Evolutionary conservation across 2,888 invertebrate species (phyloP).

Genomic region (Melanargia galathea): DNA sequence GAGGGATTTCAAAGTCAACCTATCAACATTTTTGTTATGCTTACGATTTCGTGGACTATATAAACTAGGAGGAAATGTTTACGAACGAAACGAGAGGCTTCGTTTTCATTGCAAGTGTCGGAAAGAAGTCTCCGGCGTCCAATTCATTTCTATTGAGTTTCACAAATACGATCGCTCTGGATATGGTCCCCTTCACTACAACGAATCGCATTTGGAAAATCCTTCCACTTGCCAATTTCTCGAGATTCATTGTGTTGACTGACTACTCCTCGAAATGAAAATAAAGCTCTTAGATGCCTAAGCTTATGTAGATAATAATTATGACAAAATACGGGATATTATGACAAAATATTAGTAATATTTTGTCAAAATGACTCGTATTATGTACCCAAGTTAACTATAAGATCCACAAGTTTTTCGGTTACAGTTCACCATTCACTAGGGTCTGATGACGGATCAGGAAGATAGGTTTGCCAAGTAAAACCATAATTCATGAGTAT

Average conservation of each 20-base stretch:
- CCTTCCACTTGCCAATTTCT: slow-evolving; percentile 27
- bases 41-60: neutral
- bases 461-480: neutral
- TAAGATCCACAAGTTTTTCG: no score
- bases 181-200: slow-evolving; percentile 25
- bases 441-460: no score
- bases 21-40: no score
- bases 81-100: slow-evolving; percentile 7
- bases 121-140: slow-evolving; percentile 10
- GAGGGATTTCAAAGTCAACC: no score
- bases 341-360: no score
- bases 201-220: slow-evolving; percentile 25
- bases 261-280: neutral
- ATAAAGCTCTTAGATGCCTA: no score
- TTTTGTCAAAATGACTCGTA: no score
- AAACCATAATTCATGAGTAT: neutral
- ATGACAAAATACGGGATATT: no score
- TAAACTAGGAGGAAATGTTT: neutral
- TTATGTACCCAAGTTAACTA: no score
- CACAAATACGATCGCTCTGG: slow-evolving; percentile 25
- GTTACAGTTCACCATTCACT: no score
- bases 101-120: neutral
- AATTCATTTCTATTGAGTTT: slow-evolving; percentile 30
- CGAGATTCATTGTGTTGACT: neutral
- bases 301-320: no score